Evolutionary conservation across 2,888 invertebrate genomes (phyloP).

Genomic region (Ichneumoninae sp.): DNA sequence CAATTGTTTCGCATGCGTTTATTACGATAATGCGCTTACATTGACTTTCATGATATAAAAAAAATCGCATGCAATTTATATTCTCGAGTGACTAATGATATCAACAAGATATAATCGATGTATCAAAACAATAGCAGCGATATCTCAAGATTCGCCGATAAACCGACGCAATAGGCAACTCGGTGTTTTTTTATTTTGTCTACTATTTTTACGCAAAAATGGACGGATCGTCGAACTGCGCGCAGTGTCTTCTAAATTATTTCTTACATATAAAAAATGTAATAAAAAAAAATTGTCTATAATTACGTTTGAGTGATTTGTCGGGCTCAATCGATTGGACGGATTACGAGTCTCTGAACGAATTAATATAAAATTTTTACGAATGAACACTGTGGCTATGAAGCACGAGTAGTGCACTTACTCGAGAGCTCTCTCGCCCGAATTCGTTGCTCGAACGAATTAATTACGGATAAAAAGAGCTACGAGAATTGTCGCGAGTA

Average conservation of each 20-base stretch:
- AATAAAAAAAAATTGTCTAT: background rate
- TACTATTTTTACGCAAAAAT: background rate
- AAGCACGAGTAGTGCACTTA: background rate
- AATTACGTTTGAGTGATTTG: background rate
- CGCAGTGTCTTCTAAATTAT: background rate
- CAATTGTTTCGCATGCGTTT: conserved; percentile 9
- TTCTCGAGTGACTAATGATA: conserved; percentile 10
- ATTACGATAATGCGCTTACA: conserved; percentile 55
- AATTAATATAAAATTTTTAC: conserved; percentile 24
- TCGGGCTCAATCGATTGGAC: conserved; percentile 40
- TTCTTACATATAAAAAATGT: conserved; percentile 3
- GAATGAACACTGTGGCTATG: conserved; percentile 43
- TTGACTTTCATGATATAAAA: conserved; percentile 12
- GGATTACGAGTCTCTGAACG: conserved; percentile 10
- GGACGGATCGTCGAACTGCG: background rate
- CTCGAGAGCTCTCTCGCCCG: background rate
- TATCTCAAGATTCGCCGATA: background rate
- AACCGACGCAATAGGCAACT: background rate
- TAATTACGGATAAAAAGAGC: conserved; percentile 41
- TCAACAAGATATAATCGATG: background rate
- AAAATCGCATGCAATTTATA: background rate
- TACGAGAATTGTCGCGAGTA: conserved; percentile 33
- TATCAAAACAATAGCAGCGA: background rate
- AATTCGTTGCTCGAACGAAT: background rate
- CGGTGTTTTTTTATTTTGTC: background rate